These are phyloP conservation scores for Chamaea fasciata DNA, from an alignment of 2,113 vertebrate species.

Conservation along the genomic window DNA sequence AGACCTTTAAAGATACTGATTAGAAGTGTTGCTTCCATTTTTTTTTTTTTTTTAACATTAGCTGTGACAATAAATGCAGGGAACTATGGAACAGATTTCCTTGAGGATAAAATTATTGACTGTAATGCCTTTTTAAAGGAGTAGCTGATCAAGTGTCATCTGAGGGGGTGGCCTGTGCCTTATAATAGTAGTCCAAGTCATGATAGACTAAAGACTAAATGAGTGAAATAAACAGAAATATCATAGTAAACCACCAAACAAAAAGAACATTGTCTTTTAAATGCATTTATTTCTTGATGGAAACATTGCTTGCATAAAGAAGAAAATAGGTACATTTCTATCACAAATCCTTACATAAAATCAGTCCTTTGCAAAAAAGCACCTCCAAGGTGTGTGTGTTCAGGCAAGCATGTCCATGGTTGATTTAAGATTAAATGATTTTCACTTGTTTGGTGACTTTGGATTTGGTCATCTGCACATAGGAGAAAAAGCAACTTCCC, in stretches of 20 bases:
- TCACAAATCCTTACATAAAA: not conserved
- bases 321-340: not conserved
- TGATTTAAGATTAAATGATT: not conserved
- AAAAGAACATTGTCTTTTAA: not conserved
- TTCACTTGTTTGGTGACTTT: not conserved
- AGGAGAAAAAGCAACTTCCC: not conserved
- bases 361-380: not conserved
- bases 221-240: not conserved
- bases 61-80: not conserved
- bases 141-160: not conserved
- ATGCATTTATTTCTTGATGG: not conserved
- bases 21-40: not conserved
- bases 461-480: accelerated
- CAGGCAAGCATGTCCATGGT: not conserved
- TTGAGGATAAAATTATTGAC: not conserved
- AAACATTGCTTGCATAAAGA: not conserved
- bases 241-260: not conserved
- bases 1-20: not conserved
- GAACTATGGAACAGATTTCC: not conserved
- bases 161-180: not conserved
- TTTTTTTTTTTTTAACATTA: not conserved
- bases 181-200: not conserved
- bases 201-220: not conserved
- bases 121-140: not conserved
- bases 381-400: not conserved